phyloP scores from a whole-genome alignment of 2,113 vertebrate genomes.

The Climacteris rufus region DNA sequence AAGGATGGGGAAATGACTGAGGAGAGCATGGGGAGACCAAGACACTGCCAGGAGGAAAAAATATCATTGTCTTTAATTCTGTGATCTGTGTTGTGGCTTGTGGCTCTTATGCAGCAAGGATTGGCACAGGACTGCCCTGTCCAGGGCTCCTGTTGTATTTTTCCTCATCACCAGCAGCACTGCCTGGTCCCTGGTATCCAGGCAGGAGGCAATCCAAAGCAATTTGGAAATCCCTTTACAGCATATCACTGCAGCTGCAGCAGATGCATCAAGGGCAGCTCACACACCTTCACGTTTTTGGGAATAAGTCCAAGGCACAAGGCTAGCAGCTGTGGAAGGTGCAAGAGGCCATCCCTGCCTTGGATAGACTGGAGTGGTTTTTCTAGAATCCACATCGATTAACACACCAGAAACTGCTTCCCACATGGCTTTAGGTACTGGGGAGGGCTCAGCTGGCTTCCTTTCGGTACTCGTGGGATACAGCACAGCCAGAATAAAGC shows the following conservation, averaged over 20 bases:
- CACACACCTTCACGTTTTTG: neutral
- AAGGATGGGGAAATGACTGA: neutral
- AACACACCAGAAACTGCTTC: neutral
- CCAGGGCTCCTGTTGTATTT: neutral
- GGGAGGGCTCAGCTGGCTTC: neutral
- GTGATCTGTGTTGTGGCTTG: neutral
- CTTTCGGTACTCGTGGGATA: fast-evolving
- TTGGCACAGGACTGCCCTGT: no score
- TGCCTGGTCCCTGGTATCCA: fast-evolving
- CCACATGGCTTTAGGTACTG: fast-evolving
- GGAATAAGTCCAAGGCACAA: neutral
- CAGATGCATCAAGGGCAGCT: neutral
- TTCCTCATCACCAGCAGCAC: neutral
- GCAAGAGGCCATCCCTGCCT: neutral
- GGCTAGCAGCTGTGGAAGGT: neutral
- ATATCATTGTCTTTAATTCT: neutral
- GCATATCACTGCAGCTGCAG: neutral
- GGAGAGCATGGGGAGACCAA: fast-evolving
- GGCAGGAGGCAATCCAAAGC: neutral
- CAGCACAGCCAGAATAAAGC: neutral
- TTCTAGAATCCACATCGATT: neutral
- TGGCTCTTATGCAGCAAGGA: neutral
- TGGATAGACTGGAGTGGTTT: neutral
- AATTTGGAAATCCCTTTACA: no score
- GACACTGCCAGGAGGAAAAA: neutral